These are phyloP conservation scores for Barbus barbus DNA, from an alignment of 2,113 vertebrate genomes.

Conservation along the genomic window DNA sequence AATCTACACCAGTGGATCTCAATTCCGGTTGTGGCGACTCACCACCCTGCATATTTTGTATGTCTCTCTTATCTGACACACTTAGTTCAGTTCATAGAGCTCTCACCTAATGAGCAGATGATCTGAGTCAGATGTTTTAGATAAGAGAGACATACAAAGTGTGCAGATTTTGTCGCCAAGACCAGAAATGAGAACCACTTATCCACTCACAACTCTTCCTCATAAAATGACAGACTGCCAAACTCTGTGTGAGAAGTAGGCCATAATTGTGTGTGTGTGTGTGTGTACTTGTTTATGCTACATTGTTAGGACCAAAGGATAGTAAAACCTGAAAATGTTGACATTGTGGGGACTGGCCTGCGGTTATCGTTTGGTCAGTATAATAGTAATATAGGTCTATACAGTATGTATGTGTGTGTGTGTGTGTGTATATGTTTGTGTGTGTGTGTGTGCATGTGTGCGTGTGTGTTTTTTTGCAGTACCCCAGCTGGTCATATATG, in stretches of 20 bases:
- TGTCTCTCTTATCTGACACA: not conserved
- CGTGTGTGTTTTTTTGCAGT: conserved; percentile 25
- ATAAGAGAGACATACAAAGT: not conserved
- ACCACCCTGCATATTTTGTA: not conserved
- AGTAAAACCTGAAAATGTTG: too few relatives aligned
- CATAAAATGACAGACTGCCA: not conserved
- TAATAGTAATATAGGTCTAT: too few relatives aligned
- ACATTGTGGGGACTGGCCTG: too few relatives aligned
- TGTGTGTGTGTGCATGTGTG: too few relatives aligned
- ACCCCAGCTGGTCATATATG: conserved; percentile 36
- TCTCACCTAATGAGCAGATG: not conserved
- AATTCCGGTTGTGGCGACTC: not conserved
- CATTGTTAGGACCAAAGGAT: too few relatives aligned
- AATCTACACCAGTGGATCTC: not conserved
- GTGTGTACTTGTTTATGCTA: too few relatives aligned
- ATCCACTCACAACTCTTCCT: not conserved
- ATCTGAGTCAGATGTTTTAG: not conserved
- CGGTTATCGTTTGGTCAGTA: too few relatives aligned
- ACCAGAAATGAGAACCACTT: not conserved
- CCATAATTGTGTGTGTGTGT: not conserved
- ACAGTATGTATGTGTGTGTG: too few relatives aligned
- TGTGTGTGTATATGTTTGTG: too few relatives aligned
- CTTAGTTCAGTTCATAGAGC: not conserved
- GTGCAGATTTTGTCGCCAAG: not conserved
- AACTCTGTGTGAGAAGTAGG: not conserved